phyloP scores from a whole-genome alignment of 2,113 vertebrate genomes.

The Carassius auratus region DNA sequence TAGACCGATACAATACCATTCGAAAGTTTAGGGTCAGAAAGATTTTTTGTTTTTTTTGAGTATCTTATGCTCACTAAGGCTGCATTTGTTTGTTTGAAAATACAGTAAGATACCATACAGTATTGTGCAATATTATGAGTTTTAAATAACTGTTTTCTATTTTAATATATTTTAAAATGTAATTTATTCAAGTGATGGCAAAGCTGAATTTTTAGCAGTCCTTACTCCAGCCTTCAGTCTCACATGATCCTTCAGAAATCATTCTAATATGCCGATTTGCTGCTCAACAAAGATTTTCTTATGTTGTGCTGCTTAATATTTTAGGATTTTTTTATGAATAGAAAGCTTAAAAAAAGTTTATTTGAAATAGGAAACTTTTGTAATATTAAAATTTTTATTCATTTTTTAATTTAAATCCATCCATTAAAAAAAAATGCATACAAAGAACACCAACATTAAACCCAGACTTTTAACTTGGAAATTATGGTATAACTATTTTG shows the following conservation, averaged over 20 bases:
- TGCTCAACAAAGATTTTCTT: background rate
- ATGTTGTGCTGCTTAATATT: background rate
- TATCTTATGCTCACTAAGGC: background rate
- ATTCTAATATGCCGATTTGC: background rate
- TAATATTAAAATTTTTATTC: too few relatives aligned
- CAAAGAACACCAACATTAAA: too few relatives aligned
- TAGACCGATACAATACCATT: background rate
- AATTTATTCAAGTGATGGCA: background rate
- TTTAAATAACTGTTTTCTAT: background rate
- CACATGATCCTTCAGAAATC: background rate
- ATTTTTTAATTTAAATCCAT: too few relatives aligned
- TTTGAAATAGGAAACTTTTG: too few relatives aligned
- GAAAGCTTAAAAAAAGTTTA: too few relatives aligned
- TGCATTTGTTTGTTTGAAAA: background rate
- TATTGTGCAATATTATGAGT: background rate
- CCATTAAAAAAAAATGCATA: too few relatives aligned
- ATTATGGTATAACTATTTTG: too few relatives aligned
- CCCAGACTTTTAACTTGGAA: too few relatives aligned
- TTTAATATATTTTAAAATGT: background rate
- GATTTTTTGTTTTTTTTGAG: background rate
- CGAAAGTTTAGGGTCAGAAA: background rate
- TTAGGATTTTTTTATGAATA: background rate
- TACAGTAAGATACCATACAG: background rate
- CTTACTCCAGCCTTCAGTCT: background rate
- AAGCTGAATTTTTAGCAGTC: background rate